phyloP scores from a whole-genome alignment of 2,888 invertebrate species.

The Myopa testacea region DNA sequence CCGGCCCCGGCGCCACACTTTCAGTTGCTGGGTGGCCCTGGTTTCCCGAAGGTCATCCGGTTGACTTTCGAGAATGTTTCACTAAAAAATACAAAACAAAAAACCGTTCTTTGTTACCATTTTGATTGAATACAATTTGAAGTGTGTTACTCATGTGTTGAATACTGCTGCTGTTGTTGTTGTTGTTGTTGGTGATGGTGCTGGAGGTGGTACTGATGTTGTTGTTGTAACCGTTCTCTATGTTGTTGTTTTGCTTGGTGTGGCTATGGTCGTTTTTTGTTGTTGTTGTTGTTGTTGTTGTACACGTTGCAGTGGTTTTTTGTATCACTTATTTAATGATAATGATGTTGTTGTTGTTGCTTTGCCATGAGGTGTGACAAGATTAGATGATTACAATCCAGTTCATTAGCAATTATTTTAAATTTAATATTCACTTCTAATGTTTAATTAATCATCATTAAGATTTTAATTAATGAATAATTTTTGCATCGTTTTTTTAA shows the following conservation, averaged over 20 bases:
- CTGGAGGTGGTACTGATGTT: background rate
- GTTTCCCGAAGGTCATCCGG: slow-evolving; percentile 33
- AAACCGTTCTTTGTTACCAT: slow-evolving; percentile 26
- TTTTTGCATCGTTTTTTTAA: no score
- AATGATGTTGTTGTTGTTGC: slow-evolving; percentile 14
- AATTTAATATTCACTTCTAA: no score
- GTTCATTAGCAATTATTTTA: no score
- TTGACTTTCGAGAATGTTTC: slow-evolving; percentile 31
- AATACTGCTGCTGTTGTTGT: slow-evolving; percentile 25
- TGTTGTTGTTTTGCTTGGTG: no score
- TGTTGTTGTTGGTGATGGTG: slow-evolving; percentile 31
- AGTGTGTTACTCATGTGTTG: background rate
- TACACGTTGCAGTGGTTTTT: no score
- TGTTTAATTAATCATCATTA: no score
- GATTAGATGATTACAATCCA: no score
- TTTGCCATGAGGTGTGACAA: slow-evolving; percentile 45
- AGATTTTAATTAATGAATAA: no score
- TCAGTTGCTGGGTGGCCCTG: slow-evolving; percentile 6
- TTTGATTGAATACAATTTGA: slow-evolving; percentile 23
- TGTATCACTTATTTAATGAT: no score
- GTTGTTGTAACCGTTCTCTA: no score
- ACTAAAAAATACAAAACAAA: background rate
- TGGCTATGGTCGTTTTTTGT: no score
- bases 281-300: slow-evolving; percentile 1
- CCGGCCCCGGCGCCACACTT: no score